Conservation (phyloP, 2,888 invertebrate species). For the Erebia epiphron region DNA sequence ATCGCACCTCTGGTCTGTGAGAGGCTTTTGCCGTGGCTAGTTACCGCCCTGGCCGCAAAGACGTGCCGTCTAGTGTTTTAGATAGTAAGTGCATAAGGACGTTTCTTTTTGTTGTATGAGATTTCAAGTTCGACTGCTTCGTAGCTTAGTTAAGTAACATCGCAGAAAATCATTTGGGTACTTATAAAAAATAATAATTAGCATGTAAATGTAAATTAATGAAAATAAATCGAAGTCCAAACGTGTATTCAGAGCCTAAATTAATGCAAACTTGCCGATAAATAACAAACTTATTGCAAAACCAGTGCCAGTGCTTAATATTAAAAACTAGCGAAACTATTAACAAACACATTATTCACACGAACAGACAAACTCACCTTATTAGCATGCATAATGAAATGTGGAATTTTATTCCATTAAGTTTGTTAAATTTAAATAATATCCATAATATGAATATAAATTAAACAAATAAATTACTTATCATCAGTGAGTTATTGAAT, state of each 20-base stretch:
- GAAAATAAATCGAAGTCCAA: neutral
- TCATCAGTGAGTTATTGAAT: conserved; percentile 7
- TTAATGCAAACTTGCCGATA: conserved; percentile 14
- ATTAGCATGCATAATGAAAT: conserved; percentile 17
- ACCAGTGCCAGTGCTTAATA: conserved; percentile 8
- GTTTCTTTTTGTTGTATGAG: too few species aligned
- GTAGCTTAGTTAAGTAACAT: too few species aligned
- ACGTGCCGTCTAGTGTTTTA: too few species aligned
- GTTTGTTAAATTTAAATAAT: conserved; percentile 13
- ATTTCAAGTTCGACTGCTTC: too few species aligned
- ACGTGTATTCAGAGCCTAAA: conserved; percentile 9
- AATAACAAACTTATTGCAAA: conserved; percentile 20
- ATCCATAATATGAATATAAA: conserved; percentile 1
- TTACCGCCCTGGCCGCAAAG: too few species aligned
- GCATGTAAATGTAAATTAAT: too few species aligned
- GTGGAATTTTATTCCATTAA: neutral
- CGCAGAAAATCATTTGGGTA: too few species aligned
- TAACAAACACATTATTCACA: conserved; percentile 17
- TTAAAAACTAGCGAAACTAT: neutral
- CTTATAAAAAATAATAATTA: too few species aligned
- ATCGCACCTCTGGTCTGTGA: too few species aligned
- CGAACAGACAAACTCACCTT: conserved; percentile 7
- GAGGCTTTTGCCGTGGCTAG: too few species aligned
- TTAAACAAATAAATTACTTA: conserved; percentile 1
- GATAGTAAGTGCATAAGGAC: too few species aligned